Evolutionary conservation across 2,888 invertebrate genomes (phyloP).

Genomic region (Girardia tigrina): DNA sequence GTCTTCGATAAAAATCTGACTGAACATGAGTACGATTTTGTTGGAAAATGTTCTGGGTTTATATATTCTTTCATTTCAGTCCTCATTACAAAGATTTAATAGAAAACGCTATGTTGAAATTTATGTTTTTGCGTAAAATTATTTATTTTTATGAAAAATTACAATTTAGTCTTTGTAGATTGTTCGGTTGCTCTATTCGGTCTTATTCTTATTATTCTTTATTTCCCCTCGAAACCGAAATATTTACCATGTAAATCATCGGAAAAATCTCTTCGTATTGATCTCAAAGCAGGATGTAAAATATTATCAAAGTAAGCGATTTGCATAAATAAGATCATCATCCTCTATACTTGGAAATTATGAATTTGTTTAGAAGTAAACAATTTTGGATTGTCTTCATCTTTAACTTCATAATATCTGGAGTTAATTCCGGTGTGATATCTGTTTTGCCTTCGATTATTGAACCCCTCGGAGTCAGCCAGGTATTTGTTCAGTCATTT

Average conservation of each 20-base stretch:
- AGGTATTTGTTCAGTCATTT: too few relatives aligned
- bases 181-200: not conserved
- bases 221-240: not conserved
- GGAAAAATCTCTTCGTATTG: conserved; percentile 17
- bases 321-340: not conserved
- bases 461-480: not conserved
- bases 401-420: not conserved
- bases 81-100: too few relatives aligned
- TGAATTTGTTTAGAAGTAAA: not conserved
- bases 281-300: not conserved
- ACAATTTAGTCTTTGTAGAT: not conserved
- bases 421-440: not conserved
- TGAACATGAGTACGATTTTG: too few relatives aligned
- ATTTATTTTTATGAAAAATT: not conserved
- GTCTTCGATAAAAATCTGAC: not conserved
- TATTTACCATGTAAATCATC: conserved; percentile 4
- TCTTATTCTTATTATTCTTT: not conserved
- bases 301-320: not conserved
- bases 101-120: not conserved
- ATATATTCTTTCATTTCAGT: too few relatives aligned
- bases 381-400: not conserved
- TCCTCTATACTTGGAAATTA: not conserved
- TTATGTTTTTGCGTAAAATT: not conserved
- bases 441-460: not conserved
- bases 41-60: too few relatives aligned